Evolutionary conservation across 2,888 invertebrate species (phyloP), one percentile per base, ranked within the genome.

Genomic region (Sarcophaga subvicina): DNA sequence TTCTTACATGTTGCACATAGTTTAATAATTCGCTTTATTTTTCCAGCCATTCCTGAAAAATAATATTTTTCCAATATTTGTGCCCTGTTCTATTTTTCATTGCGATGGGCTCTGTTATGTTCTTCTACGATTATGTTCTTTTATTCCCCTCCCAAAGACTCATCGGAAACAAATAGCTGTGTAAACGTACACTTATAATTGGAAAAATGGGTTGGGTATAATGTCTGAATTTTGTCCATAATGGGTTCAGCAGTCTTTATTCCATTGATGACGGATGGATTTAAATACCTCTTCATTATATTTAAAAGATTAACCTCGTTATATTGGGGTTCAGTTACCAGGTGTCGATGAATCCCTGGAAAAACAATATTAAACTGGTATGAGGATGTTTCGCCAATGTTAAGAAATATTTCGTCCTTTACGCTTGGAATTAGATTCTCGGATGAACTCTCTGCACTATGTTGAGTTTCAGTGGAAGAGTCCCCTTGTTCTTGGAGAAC

Each of bases 371-470:
- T 27, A 60, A 88, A 87, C 60, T 72, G 73, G 73, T 88, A 82
- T 12, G 45, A 27, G 11, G 77, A 79, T 72, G 75, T 59, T 75
- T 83, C 83, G 10, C 63, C 72, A 4, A 54, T 80, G 45, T 20
- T 60, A 60, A 62, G 25, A 27, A 88, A 66, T n/a, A 88, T 62
- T 72, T 86, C 86, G 37, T 88, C 89, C 71, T 64, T 27, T 22
- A 64, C 64, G 8, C 27, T 64, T 10, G 64, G 25, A 81, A 87
- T 45, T 87, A 88, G 8, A 87, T 83, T 22, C 86, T 89, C 25
- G 87, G 88, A 17, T 83, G 88, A 14, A 72, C 72, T 77, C 87
- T 85, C 88, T 12, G 80, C 81, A 14, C 89, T 89, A 27, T 89
- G 85, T 49, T 80, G 59, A 22, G 83, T 83, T 4, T 71, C 62